phyloP scores from a whole-genome alignment of 2,797 vertebrate species.

The Thamnophis elegans region DNA sequence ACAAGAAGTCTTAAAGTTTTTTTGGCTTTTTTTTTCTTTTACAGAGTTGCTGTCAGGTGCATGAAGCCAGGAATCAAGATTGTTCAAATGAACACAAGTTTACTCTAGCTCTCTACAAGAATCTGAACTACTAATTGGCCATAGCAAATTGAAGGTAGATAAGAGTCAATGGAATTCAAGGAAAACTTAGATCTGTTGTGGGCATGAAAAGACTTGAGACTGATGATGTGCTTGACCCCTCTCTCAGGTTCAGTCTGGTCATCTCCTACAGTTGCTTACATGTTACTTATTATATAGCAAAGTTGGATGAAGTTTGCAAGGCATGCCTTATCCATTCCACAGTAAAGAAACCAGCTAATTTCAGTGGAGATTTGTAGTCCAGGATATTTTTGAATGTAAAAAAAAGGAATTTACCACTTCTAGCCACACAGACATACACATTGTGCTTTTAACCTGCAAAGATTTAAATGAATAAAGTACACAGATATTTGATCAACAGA shows the following conservation, averaged over 20 bases:
- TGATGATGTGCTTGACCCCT: not conserved
- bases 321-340: not conserved
- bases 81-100: not conserved
- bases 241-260: not conserved
- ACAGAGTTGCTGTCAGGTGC: not conserved
- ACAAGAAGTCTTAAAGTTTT: not conserved
- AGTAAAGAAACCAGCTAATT: not conserved
- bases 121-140: not conserved
- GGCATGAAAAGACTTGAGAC: not conserved
- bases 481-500: not conserved
- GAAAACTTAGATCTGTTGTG: not conserved
- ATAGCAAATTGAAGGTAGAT: not conserved
- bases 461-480: not conserved
- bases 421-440: not conserved
- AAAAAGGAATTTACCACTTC: not conserved
- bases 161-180: not conserved
- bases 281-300: not conserved
- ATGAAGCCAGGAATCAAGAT: not conserved
- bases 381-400: not conserved
- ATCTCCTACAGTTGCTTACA: not conserved
- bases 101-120: not conserved
- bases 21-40: not conserved
- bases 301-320: not conserved
- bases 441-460: not conserved
- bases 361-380: not conserved